Evolutionary conservation across 2,888 invertebrate species (phyloP).

Genomic region (Hartigia nigra): DNA sequence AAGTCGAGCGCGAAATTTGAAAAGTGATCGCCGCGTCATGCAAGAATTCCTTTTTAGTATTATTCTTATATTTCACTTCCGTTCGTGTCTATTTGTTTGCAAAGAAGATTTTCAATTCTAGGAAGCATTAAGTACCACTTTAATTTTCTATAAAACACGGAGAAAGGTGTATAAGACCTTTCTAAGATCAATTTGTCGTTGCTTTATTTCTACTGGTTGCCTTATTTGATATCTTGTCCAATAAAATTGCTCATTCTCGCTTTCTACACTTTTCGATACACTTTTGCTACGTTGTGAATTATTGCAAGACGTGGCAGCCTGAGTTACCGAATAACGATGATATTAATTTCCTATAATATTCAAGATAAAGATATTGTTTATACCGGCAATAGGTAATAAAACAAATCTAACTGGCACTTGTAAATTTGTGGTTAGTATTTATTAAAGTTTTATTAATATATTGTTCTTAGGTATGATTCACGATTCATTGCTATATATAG

Average conservation of each 20-base stretch:
- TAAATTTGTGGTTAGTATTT: not conserved
- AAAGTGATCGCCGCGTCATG: no score
- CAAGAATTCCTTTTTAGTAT: no score
- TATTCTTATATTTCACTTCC: no score
- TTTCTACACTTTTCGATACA: not conserved
- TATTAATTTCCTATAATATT: not conserved
- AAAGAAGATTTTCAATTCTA: no score
- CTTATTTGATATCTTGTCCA: not conserved
- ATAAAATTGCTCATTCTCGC: not conserved
- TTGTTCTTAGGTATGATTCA: no score
- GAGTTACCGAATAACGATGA: not conserved
- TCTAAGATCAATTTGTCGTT: no score
- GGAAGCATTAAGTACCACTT: no score
- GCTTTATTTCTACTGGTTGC: not conserved
- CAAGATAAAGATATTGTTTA: not conserved
- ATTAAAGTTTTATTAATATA: no score
- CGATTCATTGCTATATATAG: not conserved
- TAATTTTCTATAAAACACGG: no score
- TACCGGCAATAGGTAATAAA: not conserved
- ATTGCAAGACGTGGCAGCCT: not conserved
- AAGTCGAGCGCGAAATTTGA: no score
- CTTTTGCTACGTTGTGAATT: not conserved
- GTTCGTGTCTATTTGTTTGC: no score
- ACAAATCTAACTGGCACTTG: not conserved
- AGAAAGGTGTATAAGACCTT: no score